Base-by-base conservation (phyloP, 2,797 vertebrate genomes). In the Pempheris klunzingeri region DNA sequence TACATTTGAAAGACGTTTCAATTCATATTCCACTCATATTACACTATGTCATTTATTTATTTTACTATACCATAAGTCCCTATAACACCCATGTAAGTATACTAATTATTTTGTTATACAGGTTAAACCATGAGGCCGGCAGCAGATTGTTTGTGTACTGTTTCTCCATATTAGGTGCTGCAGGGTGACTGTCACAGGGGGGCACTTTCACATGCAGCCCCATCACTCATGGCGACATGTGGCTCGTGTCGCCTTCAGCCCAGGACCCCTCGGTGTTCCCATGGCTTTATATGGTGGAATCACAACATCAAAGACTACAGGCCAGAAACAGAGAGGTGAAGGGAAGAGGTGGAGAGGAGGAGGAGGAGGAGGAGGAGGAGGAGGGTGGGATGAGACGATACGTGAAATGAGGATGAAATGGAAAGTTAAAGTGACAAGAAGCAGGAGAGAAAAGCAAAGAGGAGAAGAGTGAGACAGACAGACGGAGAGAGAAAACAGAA, bases 251-350 rank as follows among this genome's bases (percentile, higher is more conserved):
- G 38, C 71, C 64, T 26, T 36, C 47, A n/a, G 57, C 62, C 15
- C 12, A 0, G 36, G 60, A 64, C n/a, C 44, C 53, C 50, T 44
- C 54, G 4, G 20, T 60, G 61, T 72, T 41, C 74, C 30, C 70
- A 62, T 55, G 53, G 47, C 77, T 85, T 87, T 81, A 84, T 87
- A 82, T 83, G 83, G 76, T 43, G 68, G 74, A 69, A 58, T 64
- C 43, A 20, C 57, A 49, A 55, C 71, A 72, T 79, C 57, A 77
- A 77, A 74, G 75, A 15, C 60, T 0, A 0, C 6, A 17, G 64
- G 66, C 41, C 75, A 41, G 30, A 61, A 36, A 43, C 44, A 14
- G 36, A 49, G 62, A 65, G 59, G 66, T 49, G 41, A 54, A 39
- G 36, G 22, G 60, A 46, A 49, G 41, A 38, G 18, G 47, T 34